phyloP scores from a whole-genome alignment of 2,888 invertebrate species.

The Clepsis dumicolana region DNA sequence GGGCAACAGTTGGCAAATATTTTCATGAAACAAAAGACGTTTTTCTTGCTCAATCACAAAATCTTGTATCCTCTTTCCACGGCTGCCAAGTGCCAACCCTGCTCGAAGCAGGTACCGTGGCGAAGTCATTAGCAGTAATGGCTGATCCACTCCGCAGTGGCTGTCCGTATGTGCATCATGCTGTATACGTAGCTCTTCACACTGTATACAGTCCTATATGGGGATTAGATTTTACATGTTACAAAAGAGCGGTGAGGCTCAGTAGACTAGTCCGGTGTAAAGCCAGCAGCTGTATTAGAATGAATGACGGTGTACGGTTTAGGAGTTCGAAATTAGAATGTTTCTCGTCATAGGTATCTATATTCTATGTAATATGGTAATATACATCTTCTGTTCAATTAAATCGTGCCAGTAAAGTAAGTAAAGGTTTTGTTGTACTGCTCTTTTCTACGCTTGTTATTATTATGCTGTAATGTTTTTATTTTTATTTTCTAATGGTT shows the following conservation, averaged over 20 bases:
- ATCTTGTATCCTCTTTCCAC: too few species aligned
- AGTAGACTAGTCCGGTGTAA: not conserved
- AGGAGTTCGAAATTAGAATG: not conserved
- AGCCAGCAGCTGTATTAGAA: not conserved
- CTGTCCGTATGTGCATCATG: constrained; percentile 65
- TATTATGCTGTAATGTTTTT: too few species aligned
- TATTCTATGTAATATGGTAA: too few species aligned
- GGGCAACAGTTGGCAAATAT: too few species aligned
- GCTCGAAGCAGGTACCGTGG: constrained; percentile 72
- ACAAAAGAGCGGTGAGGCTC: constrained; percentile 42
- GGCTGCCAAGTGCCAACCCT: constrained; percentile 71
- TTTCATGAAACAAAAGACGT: too few species aligned
- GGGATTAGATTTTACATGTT: constrained; percentile 22
- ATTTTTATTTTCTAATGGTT: too few species aligned
- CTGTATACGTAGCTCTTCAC: not conserved
- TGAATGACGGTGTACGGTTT: not conserved
- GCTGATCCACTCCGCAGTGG: constrained; percentile 76
- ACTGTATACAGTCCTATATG: not conserved
- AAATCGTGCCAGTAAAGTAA: too few species aligned
- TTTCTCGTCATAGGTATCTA: too few species aligned
- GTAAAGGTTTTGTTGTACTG: too few species aligned
- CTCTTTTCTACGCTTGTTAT: too few species aligned
- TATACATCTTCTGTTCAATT: too few species aligned
- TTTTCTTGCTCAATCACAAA: too few species aligned
- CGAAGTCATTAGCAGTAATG: constrained; percentile 86